Evolutionary conservation across 2,888 invertebrate genomes (phyloP), one percentile per base, ranked within the genome.

Genomic region (Melinopterus prodromus): DNA sequence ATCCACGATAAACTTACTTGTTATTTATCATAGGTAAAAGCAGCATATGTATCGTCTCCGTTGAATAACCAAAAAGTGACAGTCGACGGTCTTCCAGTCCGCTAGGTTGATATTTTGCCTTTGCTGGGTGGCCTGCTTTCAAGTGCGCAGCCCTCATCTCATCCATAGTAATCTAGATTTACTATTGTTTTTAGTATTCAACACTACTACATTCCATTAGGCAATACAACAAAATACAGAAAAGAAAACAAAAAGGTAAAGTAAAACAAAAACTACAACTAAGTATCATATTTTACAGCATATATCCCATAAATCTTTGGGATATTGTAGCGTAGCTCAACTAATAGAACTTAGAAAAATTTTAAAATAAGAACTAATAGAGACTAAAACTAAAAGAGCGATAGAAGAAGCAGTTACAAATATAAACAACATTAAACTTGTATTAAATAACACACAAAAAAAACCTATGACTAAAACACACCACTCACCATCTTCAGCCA

Each of bases 11-110:
- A 74, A 84, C 87, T 85, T 85, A 89, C 89, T 90, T 90, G 86
- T 96, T 96, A 87, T 96, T 94, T 84, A 99, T 95, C 99, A 99
- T 99, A 0, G 99, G 99, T 79, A 99, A 90, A 69, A 99, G 91
- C 16, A 99, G 92, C 93, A 99, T 93, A 87, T 96, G 96, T 87
- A 99, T 95, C 0, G 98, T 97, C 90, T 99, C 99, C 69, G 97
- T 94, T 0, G 98, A 98, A 90, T 98, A 99, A 76, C 97, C 97
- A 88, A 96, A 99, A 82, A 99, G 91, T 1, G 97, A 93, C 70
- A 99, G 92, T 69, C 99, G 91, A 80, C 96, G 94, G 90, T 99
- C 99, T 0, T 91, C 90, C 14, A 94, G 89, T 0, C 94, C 94
- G 80, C 90, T 90, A 9, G 89, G 86, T 2, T 90, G 89, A 82